Percentiles rank a stretch among this genome's conserved stretches.
Conservation (phyloP, 2,797 vertebrate genomes). For the Nothura maculosa region DNA sequence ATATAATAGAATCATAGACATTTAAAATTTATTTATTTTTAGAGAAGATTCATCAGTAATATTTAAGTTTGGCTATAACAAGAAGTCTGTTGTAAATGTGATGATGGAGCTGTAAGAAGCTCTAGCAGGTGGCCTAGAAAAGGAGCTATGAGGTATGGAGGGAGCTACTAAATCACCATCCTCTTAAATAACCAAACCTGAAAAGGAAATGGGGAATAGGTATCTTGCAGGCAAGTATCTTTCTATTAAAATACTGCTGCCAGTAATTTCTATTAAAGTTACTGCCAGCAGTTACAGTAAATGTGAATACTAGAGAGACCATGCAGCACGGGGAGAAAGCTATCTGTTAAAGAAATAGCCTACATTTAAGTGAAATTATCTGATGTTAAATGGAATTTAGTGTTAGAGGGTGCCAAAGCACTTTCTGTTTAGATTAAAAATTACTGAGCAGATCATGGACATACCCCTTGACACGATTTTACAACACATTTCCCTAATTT, state of each 20-base stretch:
- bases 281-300: background rate
- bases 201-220: background rate
- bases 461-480: background rate
- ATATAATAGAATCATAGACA: background rate
- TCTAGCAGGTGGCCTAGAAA: constrained; percentile 11
- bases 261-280: background rate
- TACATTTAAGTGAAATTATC: background rate
- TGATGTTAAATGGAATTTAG: background rate
- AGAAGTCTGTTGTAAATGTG: background rate
- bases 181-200: background rate
- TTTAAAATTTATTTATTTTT: background rate
- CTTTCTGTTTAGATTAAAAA: constrained; percentile 12
- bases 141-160: background rate
- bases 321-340: fast-evolving
- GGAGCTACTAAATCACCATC: background rate
- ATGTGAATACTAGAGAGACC: background rate
- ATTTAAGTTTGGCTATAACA: background rate
- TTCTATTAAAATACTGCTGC: background rate
- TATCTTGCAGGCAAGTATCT: background rate
- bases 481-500: constrained; percentile 9
- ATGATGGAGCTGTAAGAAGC: background rate
- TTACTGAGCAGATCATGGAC: background rate
- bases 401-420: background rate
- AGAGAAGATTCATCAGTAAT: constrained; percentile 14
- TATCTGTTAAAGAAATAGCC: background rate